These are phyloP conservation scores for Eristalis tenax DNA, from an alignment of 2,888 invertebrate species.

Conservation along the genomic window DNA sequence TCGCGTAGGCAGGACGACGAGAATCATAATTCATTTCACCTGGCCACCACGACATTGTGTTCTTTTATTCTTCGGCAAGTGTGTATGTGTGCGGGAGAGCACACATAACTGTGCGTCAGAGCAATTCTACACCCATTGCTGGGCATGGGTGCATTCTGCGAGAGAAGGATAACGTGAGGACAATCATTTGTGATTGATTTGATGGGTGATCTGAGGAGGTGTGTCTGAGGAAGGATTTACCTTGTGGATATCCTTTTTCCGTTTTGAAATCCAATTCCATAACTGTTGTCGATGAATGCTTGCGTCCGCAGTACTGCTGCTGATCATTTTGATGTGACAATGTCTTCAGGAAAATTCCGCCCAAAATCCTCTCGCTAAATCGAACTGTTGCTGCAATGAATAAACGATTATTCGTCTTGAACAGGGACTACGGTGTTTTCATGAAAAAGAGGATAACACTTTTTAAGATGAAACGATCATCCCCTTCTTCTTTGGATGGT, in stretches of 20 bases:
- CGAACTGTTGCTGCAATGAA: background rate
- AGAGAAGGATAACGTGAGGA: slow-evolving; percentile 23
- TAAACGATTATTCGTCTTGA: background rate
- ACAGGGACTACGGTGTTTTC: background rate
- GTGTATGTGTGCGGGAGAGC: background rate
- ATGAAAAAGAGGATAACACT: slow-evolving; percentile 7
- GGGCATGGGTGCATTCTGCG: slow-evolving; percentile 1
- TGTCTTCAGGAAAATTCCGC: background rate
- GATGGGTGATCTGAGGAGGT: slow-evolving; percentile 11
- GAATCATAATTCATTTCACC: slow-evolving; percentile 27
- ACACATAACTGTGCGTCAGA: background rate
- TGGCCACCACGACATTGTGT: slow-evolving; percentile 38
- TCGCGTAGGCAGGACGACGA: slow-evolving; percentile 2
- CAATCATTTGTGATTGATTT: slow-evolving; percentile 34
- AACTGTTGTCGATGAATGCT: background rate
- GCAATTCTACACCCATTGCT: slow-evolving; percentile 33
- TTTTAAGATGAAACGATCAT: slow-evolving; percentile 2
- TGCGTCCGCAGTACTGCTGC: background rate
- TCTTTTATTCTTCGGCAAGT: background rate
- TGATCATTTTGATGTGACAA: background rate
- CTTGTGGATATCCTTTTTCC: slow-evolving; percentile 45
- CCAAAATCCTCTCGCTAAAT: background rate
- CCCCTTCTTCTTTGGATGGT: background rate
- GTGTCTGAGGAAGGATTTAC: slow-evolving; percentile 26
- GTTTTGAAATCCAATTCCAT: slow-evolving; percentile 6